Evolutionary conservation across 2,113 vertebrate genomes (phyloP), one percentile per base, ranked within the genome.

Genomic region (Megatriorchis doriae): DNA sequence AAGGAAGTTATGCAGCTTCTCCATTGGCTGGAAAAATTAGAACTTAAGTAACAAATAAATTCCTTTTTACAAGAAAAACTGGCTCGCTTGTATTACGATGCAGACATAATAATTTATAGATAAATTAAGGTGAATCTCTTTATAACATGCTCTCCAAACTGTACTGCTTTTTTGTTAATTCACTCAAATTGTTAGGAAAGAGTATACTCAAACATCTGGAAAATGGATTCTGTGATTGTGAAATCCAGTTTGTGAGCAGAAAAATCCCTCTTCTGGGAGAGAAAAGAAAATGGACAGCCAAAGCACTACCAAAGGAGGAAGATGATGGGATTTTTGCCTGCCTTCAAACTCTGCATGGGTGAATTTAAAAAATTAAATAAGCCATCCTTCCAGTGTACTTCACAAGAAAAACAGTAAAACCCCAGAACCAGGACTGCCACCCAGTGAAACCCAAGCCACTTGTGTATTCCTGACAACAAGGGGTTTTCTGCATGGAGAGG

Each of bases 191-290:
- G 72, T 65, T 42, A 61, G n/a, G 53, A 80, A 89, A 80, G 23
- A 26, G 6, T 34, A 55, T 1, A 78, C 34, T 61, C 3, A 1
- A 77, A 91, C n/a, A 71, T 90, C 91, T 97, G 95, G 81, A 88
- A 87, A 92, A 91, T 70, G 42, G 70, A 94, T 87, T 68, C 62
- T 11, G 13, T 48, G 84, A 96, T 52, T 94, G 89, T 77, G 89
- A 95, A 97, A 97, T 70, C 34, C 50, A 77, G 70, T 90, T 47
- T 87, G 53, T 32, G 80, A 47, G 82, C 50, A 94, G 42, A 89
- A 95, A 92, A 93, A 85, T 53, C 43, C 38, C 38, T 87, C 58
- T 95, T 77, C 58, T 91, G 81, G 70, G 66, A 96, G 45, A 88
- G 65, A 77, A 84, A 91, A 91, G 36, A 81, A 94, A 91, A 85